Percentiles rank a stretch among this genome's conserved stretches.
Conservation (phyloP, 1,140 invertebrate genomes). For the Ceratina japonica region DNA sequence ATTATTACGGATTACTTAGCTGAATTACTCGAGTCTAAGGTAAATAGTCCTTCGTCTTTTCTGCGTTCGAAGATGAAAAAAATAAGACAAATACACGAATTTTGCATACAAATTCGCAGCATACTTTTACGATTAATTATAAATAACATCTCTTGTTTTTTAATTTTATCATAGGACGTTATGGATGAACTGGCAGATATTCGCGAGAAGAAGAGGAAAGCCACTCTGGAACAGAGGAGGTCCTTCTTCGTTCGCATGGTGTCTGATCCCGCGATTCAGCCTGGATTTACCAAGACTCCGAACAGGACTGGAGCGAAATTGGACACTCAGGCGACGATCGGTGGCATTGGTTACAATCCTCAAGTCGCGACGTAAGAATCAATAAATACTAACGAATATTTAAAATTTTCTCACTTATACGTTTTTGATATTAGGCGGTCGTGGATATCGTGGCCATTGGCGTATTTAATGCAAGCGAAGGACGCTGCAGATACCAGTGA, state of each 20-base stretch:
- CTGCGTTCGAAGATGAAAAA: neutral
- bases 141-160: neutral
- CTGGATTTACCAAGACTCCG: conserved; percentile 77
- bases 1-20: conserved; percentile 91
- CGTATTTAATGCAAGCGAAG: conserved; percentile 90
- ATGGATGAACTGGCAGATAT: conserved; percentile 85
- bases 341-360: conserved; percentile 66
- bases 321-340: conserved; percentile 75
- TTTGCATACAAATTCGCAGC: too few relatives aligned
- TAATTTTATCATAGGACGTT: conserved; percentile 79
- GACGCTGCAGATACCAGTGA: conserved; percentile 85
- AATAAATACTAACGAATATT: neutral
- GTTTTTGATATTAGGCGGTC: conserved; percentile 80
- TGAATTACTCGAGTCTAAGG: conserved; percentile 87
- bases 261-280: conserved; percentile 93
- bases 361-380: conserved; percentile 48
- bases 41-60: conserved; percentile 45
- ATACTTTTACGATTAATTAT: neutral
- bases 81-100: too few relatives aligned
- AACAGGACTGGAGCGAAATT: conserved; percentile 74
- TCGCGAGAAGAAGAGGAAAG: conserved; percentile 84
- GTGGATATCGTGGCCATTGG: conserved; percentile 94
- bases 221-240: conserved; percentile 91
- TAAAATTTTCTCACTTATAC: conserved; percentile 2
- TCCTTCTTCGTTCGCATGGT: conserved; percentile 99